Evolutionary conservation across 2,888 invertebrate genomes (phyloP).

Genomic region (Aphidius colemani): DNA sequence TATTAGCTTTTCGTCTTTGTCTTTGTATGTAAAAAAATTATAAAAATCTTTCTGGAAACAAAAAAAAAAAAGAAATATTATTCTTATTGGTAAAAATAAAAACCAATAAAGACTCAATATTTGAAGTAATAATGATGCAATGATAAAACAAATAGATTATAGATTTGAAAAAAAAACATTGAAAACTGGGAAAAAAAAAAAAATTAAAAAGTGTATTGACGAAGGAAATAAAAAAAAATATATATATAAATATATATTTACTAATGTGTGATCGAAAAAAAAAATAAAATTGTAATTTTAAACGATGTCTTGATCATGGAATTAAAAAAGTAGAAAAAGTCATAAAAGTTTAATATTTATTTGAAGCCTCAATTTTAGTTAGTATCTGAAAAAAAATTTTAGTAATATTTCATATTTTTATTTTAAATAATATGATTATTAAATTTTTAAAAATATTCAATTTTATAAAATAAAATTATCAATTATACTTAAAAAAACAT

Average conservation of each 20-base stretch:
- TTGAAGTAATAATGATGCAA: too few relatives aligned
- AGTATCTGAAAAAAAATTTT: not conserved
- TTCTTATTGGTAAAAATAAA: not conserved
- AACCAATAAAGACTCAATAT: not conserved
- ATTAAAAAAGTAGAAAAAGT: constrained; percentile 10
- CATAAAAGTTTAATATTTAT: too few relatives aligned
- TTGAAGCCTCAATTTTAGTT: too few relatives aligned
- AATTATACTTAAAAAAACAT: too few relatives aligned
- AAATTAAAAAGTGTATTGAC: not conserved
- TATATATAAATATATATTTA: too few relatives aligned
- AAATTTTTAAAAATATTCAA: too few relatives aligned
- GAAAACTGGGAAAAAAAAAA: not conserved
- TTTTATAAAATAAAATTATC: too few relatives aligned
- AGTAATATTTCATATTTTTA: not conserved
- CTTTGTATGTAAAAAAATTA: too few relatives aligned
- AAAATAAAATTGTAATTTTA: constrained; percentile 12
- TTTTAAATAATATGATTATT: not conserved
- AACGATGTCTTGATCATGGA: constrained; percentile 8
- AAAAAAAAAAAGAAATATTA: too few relatives aligned
- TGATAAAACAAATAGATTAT: not conserved
- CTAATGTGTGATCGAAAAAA: not conserved
- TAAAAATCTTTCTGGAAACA: too few relatives aligned
- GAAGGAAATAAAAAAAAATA: too few relatives aligned
- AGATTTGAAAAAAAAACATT: not conserved
- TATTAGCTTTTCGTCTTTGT: too few relatives aligned